These are phyloP conservation scores for Drosophila equinoxialis DNA, from an alignment of 1,140 invertebrate species.

Conservation along the genomic window DNA sequence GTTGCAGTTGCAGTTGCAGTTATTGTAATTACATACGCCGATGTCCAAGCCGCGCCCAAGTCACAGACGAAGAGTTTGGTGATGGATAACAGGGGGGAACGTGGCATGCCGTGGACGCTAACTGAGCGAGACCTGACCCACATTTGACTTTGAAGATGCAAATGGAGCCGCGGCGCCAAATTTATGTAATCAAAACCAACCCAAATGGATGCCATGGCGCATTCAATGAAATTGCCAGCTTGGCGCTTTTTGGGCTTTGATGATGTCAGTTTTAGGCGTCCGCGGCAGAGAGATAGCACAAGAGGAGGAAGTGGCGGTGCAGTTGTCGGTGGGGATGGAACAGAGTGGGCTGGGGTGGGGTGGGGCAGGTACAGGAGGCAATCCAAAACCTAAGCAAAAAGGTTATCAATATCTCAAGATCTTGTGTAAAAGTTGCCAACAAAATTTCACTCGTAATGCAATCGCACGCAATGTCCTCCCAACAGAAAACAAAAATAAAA, in stretches of 20 bases:
- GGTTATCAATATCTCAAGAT: conserved; percentile 71
- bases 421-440: conserved; percentile 60
- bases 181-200: conserved; percentile 78
- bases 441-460: conserved; percentile 77
- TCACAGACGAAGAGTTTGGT: conserved; percentile 25
- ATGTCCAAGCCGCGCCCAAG: conserved; percentile 53
- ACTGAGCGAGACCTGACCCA: conserved; percentile 60
- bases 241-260: conserved; percentile 45
- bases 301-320: neutral
- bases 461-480: conserved; percentile 73
- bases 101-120: neutral
- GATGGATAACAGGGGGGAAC: neutral
- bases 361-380: conserved; percentile 35
- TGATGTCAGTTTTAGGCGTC: conserved; percentile 61
- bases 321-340: neutral
- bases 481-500: neutral
- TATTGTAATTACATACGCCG: conserved; percentile 77
- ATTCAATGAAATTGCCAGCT: conserved; percentile 65
- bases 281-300: neutral
- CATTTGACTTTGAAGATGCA: conserved; percentile 69
- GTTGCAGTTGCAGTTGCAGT: conserved; percentile 67
- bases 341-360: neutral
- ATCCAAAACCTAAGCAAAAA: conserved; percentile 61
- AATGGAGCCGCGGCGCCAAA: conserved; percentile 72
- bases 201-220: conserved; percentile 52